Percentiles rank a stretch among this genome's conserved stretches.
Conservation (phyloP, 2,113 vertebrate genomes). For the Sylvicapra grimmia region DNA sequence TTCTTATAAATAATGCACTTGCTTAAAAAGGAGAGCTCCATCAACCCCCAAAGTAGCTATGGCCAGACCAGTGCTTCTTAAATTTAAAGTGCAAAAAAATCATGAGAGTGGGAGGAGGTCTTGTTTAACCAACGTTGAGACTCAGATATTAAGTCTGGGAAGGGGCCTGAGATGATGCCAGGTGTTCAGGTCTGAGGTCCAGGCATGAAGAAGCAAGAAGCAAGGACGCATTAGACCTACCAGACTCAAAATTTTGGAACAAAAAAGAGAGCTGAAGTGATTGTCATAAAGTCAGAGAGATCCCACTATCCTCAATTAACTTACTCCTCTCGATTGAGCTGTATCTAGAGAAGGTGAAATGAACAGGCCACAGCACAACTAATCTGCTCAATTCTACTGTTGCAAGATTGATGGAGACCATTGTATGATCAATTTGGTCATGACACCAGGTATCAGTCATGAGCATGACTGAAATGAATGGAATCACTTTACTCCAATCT, state of each 20-base stretch:
- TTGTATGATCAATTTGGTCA: slow-evolving; percentile 69
- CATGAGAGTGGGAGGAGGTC: background rate
- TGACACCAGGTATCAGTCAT: slow-evolving; percentile 68
- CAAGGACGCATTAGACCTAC: background rate
- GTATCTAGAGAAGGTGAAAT: slow-evolving; percentile 57
- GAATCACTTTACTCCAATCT: slow-evolving; percentile 63
- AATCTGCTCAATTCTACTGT: slow-evolving; percentile 60
- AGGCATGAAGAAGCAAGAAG: background rate
- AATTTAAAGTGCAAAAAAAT: background rate
- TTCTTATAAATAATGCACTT: background rate
- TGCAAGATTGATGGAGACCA: slow-evolving; percentile 64
- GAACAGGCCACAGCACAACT: slow-evolving; percentile 61
- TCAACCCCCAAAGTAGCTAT: background rate
- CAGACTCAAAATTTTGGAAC: background rate
- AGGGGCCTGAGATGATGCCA: background rate
- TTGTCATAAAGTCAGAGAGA: slow-evolving; percentile 7
- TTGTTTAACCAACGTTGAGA: background rate
- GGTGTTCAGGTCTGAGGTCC: background rate
- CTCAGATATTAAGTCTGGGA: background rate
- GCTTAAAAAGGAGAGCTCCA: background rate
- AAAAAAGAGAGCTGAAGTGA: background rate
- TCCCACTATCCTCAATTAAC: background rate
- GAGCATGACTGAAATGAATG: slow-evolving; percentile 68
- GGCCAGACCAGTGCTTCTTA: background rate
- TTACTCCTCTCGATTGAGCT: slow-evolving; percentile 50